phyloP scores from a whole-genome alignment of 2,113 vertebrate genomes.

The Plotosus lineatus region DNA sequence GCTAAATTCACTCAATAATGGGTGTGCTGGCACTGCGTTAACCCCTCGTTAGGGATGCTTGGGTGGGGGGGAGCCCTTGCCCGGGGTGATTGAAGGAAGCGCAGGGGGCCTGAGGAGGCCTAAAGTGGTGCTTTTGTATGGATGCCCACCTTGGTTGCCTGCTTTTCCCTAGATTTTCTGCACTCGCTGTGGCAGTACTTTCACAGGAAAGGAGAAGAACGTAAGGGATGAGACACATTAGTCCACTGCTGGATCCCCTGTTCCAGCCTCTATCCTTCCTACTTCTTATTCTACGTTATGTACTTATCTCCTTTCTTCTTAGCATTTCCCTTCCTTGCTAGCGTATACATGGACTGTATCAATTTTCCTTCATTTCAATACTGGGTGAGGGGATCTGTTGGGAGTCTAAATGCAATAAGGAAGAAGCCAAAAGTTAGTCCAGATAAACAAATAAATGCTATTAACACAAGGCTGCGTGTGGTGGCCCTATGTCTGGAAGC shows the following conservation, averaged over 20 bases:
- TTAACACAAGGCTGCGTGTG: constrained; percentile 68
- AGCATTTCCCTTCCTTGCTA: not conserved
- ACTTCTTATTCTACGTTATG: constrained; percentile 22
- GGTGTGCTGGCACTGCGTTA: constrained; percentile 87
- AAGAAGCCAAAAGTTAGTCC: constrained; percentile 74
- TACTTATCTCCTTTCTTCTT: constrained; percentile 27
- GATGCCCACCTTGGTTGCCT: constrained; percentile 65
- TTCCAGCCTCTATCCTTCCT: constrained; percentile 55
- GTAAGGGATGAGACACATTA: constrained; percentile 70
- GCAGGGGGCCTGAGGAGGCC: constrained; percentile 69
- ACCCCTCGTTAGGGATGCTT: constrained; percentile 82
- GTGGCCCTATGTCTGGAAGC: constrained; percentile 70
- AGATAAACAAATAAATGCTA: constrained; percentile 82
- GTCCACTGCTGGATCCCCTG: constrained; percentile 65
- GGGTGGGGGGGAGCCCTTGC: constrained; percentile 59
- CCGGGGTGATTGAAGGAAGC: constrained; percentile 74
- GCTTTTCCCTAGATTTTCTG: constrained; percentile 64
- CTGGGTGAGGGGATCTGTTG: constrained; percentile 62
- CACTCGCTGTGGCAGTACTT: constrained; percentile 66
- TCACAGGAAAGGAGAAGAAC: constrained; percentile 50
- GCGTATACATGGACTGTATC: constrained; percentile 50
- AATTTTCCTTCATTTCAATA: constrained; percentile 68
- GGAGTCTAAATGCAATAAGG: constrained; percentile 75
- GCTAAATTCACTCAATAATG: constrained; percentile 94
- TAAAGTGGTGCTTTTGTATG: constrained; percentile 79